Evolutionary conservation across 2,113 vertebrate species (phyloP), one percentile per base, ranked within the genome.

Genomic region (Corynorhinus townsendii): DNA sequence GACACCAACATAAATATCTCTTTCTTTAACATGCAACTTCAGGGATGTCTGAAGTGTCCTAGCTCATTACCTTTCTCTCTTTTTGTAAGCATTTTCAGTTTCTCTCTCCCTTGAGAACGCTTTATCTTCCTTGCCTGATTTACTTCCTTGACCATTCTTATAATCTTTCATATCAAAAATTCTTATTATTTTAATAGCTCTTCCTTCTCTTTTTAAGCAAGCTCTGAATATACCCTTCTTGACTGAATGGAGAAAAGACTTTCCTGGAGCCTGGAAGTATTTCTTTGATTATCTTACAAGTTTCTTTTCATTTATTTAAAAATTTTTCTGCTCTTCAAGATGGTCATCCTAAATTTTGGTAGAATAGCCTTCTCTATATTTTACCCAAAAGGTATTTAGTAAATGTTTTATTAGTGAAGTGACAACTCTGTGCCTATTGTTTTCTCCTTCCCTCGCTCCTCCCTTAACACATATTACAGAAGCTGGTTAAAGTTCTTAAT

Each of bases 131-230:
- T 92, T 95, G 38, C 64, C 59, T 30, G 45, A 73, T 20, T 96
- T 9, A 26, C 17, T 96, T 52, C 77, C 73, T 83, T 69, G 54
- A 77, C 28, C 40, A 66, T 68, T 90, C 80, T 95, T 81, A 87
- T 11, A 71, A 80, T 86, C 30, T 94, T 84, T 94, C 40, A 40
- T 80, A 76, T 91, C 49, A 89, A 38, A 33, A 77, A 64, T 96
- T 96, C 82, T 92, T 95, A 91, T 30, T 86, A 73, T 73, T 92
- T 82, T 89, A 91, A 89, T 86, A 92, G 90, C 40, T 95, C 71
- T 91, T 91, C 92, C 68, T 64, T 75, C 40, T 95, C 59, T 92
- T 95, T 95, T 84, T 76, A 83, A 95, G 90, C 66, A 90, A 93
- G 81, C 16, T 66, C 92, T 87, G 54, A 85, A 82, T 86, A 47